Conservation (phyloP, 2,797 vertebrate species). For the Brotula barbata region DNA sequence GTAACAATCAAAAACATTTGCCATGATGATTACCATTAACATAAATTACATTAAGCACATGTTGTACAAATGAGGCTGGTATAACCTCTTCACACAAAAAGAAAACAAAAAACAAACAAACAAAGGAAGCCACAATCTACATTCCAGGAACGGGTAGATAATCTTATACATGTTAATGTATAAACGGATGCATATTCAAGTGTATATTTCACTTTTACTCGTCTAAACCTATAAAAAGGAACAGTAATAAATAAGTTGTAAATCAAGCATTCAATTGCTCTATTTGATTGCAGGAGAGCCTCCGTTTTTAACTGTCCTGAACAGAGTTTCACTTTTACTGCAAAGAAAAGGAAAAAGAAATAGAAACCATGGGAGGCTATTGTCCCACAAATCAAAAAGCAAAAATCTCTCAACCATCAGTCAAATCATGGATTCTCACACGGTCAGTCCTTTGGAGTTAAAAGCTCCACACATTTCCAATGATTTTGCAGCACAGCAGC, state of each 20-base stretch:
- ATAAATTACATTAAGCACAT: slow-evolving; percentile 77
- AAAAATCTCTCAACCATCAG: slow-evolving; percentile 61
- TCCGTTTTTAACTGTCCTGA: slow-evolving; percentile 67
- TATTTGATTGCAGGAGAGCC: slow-evolving; percentile 68
- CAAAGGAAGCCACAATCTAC: slow-evolving; percentile 74
- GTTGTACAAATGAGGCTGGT: slow-evolving; percentile 73
- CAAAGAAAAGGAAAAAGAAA: slow-evolving; percentile 51
- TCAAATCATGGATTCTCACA: slow-evolving; percentile 50
- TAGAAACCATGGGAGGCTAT: slow-evolving; percentile 59
- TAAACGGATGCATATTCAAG: slow-evolving; percentile 77
- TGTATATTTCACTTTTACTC: slow-evolving; percentile 61
- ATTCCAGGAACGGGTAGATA: slow-evolving; percentile 78
- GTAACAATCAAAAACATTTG: slow-evolving; percentile 77
- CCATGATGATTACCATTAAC: slow-evolving; percentile 73
- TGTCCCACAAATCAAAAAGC: slow-evolving; percentile 55
- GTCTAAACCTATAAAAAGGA: slow-evolving; percentile 74
- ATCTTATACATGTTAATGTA: slow-evolving; percentile 69
- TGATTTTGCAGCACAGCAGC: slow-evolving; percentile 63
- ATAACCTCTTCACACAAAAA: slow-evolving; percentile 58
- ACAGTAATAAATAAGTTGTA: slow-evolving; percentile 75
- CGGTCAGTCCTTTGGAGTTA: slow-evolving; percentile 59
- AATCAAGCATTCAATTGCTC: slow-evolving; percentile 74
- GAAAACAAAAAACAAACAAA: slow-evolving; percentile 34
- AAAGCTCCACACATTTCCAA: slow-evolving; percentile 47
- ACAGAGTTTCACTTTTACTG: slow-evolving; percentile 66